Conservation (phyloP, 2,797 vertebrate genomes). For the Galaxias olidus region DNA sequence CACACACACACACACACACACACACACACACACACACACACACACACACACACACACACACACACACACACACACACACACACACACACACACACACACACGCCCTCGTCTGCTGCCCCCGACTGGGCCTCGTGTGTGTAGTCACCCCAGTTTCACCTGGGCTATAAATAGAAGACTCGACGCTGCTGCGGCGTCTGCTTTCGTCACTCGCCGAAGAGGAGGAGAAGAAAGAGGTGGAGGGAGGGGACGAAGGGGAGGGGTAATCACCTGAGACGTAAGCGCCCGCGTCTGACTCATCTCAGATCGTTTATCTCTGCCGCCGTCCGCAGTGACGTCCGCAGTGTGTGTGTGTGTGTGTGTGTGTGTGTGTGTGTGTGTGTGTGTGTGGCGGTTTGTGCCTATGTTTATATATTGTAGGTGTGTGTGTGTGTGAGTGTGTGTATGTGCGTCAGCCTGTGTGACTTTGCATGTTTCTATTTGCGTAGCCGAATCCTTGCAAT, state of each 20-base stretch:
- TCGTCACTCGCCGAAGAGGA: conserved; percentile 55
- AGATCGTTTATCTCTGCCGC: conserved; percentile 35
- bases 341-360: conserved; percentile 12
- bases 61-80: too few species aligned
- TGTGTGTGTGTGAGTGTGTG: neutral
- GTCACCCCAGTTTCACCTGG: conserved; percentile 51
- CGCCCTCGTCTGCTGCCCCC: too few species aligned
- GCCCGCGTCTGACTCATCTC: conserved; percentile 12
- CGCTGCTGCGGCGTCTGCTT: conserved; percentile 47
- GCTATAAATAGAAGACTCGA: conserved; percentile 72
- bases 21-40: too few species aligned
- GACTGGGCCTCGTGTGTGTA: too few species aligned
- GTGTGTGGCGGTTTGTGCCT: too few species aligned
- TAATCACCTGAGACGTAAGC: conserved; percentile 23
- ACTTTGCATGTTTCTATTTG: too few species aligned
- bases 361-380: neutral
- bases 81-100: too few species aligned
- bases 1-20: too few species aligned
- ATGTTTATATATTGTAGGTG: conserved; percentile 3
- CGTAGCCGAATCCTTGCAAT: too few species aligned
- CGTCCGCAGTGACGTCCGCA: conserved; percentile 44
- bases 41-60: too few species aligned
- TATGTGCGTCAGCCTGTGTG: too few species aligned
- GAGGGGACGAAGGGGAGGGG: conserved; percentile 20
- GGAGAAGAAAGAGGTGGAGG: neutral